These are phyloP conservation scores for Sycobia sp. DNA, from an alignment of 1,140 invertebrate genomes.

Conservation along the genomic window DNA sequence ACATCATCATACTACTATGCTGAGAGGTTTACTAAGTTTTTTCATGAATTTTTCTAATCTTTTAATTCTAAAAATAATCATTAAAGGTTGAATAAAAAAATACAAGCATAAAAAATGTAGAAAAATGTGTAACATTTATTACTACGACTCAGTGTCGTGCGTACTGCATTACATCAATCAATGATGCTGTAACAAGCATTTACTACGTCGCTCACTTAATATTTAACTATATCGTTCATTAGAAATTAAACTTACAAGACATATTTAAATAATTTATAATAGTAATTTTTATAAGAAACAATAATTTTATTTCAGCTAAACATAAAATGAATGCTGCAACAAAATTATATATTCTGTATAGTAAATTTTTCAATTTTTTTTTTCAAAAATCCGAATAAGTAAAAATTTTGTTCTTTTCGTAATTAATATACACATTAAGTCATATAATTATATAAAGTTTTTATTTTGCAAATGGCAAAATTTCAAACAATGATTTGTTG, in stretches of 20 bases:
- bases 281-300: not conserved
- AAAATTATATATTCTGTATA: not conserved
- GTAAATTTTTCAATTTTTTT: not conserved
- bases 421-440: not conserved
- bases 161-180: slow-evolving; percentile 12
- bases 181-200: slow-evolving; percentile 1
- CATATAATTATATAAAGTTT: not conserved
- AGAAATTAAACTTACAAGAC: not conserved
- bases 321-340: slow-evolving; percentile 1
- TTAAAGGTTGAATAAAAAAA: no score
- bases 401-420: not conserved
- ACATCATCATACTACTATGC: no score
- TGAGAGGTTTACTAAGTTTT: no score
- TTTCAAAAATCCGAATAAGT: not conserved
- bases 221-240: not conserved
- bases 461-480: not conserved
- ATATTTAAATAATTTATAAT: not conserved
- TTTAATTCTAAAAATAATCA: no score
- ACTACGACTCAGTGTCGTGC: not conserved
- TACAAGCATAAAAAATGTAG: slow-evolving; percentile 23
- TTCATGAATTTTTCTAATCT: no score
- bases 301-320: not conserved
- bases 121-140: slow-evolving; percentile 31
- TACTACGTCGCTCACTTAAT: not conserved
- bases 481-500: not conserved